Evolutionary conservation across 1,140 invertebrate genomes (phyloP), one percentile per base, ranked within the genome.

Genomic region (Portunus trituberculatus): DNA sequence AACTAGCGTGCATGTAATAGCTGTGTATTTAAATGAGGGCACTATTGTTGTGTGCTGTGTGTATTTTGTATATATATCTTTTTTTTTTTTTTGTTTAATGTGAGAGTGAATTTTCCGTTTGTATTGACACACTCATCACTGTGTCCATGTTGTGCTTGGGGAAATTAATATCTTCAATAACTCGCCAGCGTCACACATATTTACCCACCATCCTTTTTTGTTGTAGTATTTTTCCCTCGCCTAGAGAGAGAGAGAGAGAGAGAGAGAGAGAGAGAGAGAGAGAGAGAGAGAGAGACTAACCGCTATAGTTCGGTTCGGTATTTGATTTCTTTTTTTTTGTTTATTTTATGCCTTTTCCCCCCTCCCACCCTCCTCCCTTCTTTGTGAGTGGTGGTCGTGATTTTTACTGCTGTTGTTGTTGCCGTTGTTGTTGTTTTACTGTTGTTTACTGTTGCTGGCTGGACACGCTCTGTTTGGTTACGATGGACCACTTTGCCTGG

Each of bases 201-300:
- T 59, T 59, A 59, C 52, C 39, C 39, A 59, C 52, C 39, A 1
- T 39, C 39, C 6, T 39, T 39, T 59, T 59, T 59, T 59, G 3
- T 2, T 20, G 16, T 59, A 1, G 2, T 4, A 4, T 59, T 59
- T 59, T 59, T 59, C 8, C 10, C 52, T 14, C 52, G 0, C 52
- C 12, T 12, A 76, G 67, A 76, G n/a, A 25, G 67, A 76, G 67
- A 76, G n/a, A n/a, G 67, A n/a, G 67, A 76, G 67, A 76, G n/a
- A n/a, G 67, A 76, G 52, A 59, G n/a, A n/a, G n/a, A n/a, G 67
- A 76, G 67, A 76, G n/a, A n/a, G 67, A 76, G 67, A 76, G 67
- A 76, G 67, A 76, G n/a, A n/a, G 67, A 76, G 67, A 76, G 67
- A 76, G 67, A 76, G 67, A 76, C 1, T n/a, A n/a, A n/a, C 67